Evolutionary conservation across 2,888 invertebrate species (phyloP).

Genomic region (Drosophila prostipennis): DNA sequence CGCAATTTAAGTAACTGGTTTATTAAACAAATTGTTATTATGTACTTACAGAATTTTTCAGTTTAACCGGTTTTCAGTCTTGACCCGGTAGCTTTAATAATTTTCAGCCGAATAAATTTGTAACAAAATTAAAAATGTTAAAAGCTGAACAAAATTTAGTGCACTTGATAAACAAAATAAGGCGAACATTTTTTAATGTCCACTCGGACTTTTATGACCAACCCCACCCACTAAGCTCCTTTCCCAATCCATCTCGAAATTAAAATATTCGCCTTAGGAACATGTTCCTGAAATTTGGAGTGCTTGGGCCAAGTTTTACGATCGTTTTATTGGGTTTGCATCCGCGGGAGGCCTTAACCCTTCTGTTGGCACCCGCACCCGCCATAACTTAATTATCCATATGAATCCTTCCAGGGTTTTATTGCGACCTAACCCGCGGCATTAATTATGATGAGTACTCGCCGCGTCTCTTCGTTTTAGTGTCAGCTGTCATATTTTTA

Average conservation of each 20-base stretch:
- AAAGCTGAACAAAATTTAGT: slow-evolving; percentile 18
- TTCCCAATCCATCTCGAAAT: slow-evolving; percentile 39
- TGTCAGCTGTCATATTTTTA: slow-evolving; percentile 77
- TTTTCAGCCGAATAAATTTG: not conserved
- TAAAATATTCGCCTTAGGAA: slow-evolving; percentile 46
- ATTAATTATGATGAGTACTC: slow-evolving; percentile 74
- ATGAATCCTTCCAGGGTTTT: slow-evolving; percentile 71
- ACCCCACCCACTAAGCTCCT: slow-evolving; percentile 1
- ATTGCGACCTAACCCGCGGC: slow-evolving; percentile 50
- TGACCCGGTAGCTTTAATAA: not conserved
- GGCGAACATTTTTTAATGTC: slow-evolving; percentile 1
- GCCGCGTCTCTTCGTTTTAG: slow-evolving; percentile 26
- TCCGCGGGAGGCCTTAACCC: slow-evolving; percentile 28
- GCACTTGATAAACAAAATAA: slow-evolving; percentile 31
- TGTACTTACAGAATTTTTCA: too few species aligned
- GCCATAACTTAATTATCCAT: slow-evolving; percentile 77
- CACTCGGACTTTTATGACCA: slow-evolving; percentile 26
- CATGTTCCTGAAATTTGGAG: slow-evolving; percentile 19
- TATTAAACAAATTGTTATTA: not conserved
- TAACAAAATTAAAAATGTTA: slow-evolving; percentile 37
- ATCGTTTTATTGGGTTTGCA: slow-evolving; percentile 62
- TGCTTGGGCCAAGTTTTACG: slow-evolving; percentile 54
- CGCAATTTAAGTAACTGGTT: not conserved
- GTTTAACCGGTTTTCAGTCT: too few species aligned
- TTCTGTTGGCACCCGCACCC: slow-evolving; percentile 42